Base-by-base conservation (phyloP, 1,140 invertebrate species). In the Bombus consobrinus region DNA sequence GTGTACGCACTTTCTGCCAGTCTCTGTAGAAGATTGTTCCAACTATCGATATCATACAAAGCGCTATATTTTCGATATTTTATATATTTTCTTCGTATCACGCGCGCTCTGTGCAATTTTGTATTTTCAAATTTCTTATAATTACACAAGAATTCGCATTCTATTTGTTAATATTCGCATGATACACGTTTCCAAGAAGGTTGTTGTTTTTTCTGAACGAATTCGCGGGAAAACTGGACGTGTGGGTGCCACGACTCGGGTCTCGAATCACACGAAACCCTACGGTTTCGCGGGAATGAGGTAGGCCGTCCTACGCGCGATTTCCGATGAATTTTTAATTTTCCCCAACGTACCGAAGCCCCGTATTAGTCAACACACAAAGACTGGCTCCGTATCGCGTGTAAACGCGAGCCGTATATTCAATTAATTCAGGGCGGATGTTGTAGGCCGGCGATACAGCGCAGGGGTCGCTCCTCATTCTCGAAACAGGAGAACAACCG, bases 401-500 rank as follows among this genome's bases (percentile, higher is more conserved):
- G 88, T 89, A 85, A 88, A 81, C 59, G 77, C 75, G 64, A 75
- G 39, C 78, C 43, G 62, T 81, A 57, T 81, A 85, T 88, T 89
- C 86, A 88, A 89, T 89, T 89, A 89, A 89, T 89, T 77, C 86
- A 89, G 66, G 80, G 74, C 88, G 87, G 88, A 89, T 88, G 88
- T 89, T 89, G 88, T 88, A 81, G 74, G 82, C 72, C 69, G 74
- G 53, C 83, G 79, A 78, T 85, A 88, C 66, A 81, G 75, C 59
- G 79, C 59, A 57, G 28, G 85, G 80, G 79, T 85, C 79, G 78
- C 69, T 85, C 78, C 87, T 87, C 71, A 66, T 83, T 84, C 86
- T 88, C 83, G n/a, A 89, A 88, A 89, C 88, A 75, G 75, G 72
- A 87, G 77, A 78, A 64, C 81, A 71, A 37, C 76, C 83, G 78